Evolutionary conservation across 1,140 invertebrate species (phyloP), one percentile per base, ranked within the genome.

Genomic region (Nephila pilipes): DNA sequence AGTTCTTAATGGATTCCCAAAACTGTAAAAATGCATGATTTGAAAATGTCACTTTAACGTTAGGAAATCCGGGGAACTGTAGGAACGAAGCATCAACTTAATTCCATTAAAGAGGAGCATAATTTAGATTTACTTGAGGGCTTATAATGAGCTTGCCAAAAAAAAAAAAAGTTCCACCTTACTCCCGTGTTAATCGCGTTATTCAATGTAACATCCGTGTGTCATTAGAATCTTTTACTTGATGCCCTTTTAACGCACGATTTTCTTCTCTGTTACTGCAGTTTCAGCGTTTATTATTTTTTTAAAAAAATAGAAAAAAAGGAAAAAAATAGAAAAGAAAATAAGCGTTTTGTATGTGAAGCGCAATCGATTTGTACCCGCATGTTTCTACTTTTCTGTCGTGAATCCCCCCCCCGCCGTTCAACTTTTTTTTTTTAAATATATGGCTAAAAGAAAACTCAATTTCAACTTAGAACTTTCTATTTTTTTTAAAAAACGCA

Each of bases 151-250:
- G 54, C 83, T 85, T 85, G 38, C 29, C 22, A 25, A 65, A 63
- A 63, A 63, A 63, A 63, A 63, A 69, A 69, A 25, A 85, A 58
- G 1, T 36, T 60, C 5, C 57, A 36, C 46, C 5, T 54, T 85
- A 25, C n/a, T 29, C 14, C 16, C 22, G 55, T 58, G 46, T 54
- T 85, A 85, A 85, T 85, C 83, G 57, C 83, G 57, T 85, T 85
- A 85, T 29, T 29, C 83, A 36, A 18, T 63, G 29, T 22, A n/a
- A 25, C 54, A 22, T 25, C 46, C 14, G 22, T 22, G 6, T 36
- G 83, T 85, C 83, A 85, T 85, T 85, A 63, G 83, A 57, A 85
- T 75, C 60, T 63, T 85, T 85, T 54, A 58, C 29, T n/a, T 14
- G 55, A n/a, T 60, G 29, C 3, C 25, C n/a, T 29, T 57, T 85